phyloP scores from a whole-genome alignment of 1,140 invertebrate genomes.

The Scaptomyza montana region DNA sequence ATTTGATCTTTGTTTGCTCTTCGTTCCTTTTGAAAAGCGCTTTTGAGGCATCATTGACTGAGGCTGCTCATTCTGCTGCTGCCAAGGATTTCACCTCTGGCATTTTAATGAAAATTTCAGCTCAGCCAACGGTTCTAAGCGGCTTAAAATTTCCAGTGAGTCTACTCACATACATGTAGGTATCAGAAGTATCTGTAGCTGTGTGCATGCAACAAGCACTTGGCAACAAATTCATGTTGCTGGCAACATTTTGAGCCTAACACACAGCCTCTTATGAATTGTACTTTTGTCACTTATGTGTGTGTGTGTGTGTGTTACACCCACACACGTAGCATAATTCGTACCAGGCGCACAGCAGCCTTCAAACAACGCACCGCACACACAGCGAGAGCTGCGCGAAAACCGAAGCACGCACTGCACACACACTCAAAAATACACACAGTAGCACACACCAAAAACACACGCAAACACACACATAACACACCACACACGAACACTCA shows the following conservation, averaged over 20 bases:
- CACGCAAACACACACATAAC: background rate
- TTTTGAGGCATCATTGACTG: constrained; percentile 14
- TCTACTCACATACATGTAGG: background rate
- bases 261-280: constrained; percentile 7
- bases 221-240: constrained; percentile 60
- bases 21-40: constrained; percentile 8
- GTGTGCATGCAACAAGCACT: constrained; percentile 24
- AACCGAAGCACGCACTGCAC: constrained; percentile 48
- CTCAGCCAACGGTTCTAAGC: constrained; percentile 51
- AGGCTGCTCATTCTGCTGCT: constrained; percentile 22
- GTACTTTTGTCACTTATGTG: constrained; percentile 12
- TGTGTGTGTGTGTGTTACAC: constrained; percentile 60
- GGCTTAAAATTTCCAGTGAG: constrained; percentile 66
- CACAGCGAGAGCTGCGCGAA: constrained; percentile 8
- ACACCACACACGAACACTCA: constrained; percentile 24
- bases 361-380: constrained; percentile 9
- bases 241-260: constrained; percentile 49
- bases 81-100: constrained; percentile 61
- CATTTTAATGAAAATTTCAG: constrained; percentile 74
- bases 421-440: constrained; percentile 28
- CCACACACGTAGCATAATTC: constrained; percentile 69
- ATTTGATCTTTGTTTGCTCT: constrained; percentile 76
- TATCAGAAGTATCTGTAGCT: background rate
- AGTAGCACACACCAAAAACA: constrained; percentile 2
- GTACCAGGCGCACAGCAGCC: constrained; percentile 65